Evolutionary conservation across 2,113 vertebrate species (phyloP).

Genomic region (Anseranas semipalmata): DNA sequence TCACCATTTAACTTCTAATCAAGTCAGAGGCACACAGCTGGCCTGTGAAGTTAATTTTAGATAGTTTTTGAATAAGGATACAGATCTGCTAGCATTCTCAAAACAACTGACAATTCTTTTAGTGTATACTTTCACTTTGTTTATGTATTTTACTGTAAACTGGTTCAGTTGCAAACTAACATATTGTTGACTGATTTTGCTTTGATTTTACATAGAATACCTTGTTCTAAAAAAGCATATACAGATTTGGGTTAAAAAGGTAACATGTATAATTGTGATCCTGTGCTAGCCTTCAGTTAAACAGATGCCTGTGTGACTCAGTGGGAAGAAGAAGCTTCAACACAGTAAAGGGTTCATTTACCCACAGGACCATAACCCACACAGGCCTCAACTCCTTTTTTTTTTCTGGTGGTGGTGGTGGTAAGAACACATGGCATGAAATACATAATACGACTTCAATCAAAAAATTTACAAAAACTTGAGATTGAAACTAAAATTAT

Average conservation of each 20-base stretch:
- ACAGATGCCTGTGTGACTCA: background rate
- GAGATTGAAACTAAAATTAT: background rate
- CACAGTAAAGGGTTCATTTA: background rate
- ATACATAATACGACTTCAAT: background rate
- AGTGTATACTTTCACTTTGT: background rate
- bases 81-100: background rate
- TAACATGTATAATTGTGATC: background rate
- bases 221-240: background rate
- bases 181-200: background rate
- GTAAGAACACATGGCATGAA: background rate
- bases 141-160: background rate
- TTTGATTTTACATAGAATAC: background rate
- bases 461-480: background rate
- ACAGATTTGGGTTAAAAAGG: background rate
- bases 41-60: background rate
- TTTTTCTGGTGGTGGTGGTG: background rate
- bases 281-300: background rate
- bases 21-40: background rate
- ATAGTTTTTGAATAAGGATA: background rate
- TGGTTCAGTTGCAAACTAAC: background rate
- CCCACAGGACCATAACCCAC: background rate
- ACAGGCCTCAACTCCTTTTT: background rate
- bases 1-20: background rate
- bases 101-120: background rate
- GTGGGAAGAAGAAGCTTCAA: background rate